Base-by-base conservation (phyloP, 2,113 vertebrate species). In the Tupaia tana region DNA sequence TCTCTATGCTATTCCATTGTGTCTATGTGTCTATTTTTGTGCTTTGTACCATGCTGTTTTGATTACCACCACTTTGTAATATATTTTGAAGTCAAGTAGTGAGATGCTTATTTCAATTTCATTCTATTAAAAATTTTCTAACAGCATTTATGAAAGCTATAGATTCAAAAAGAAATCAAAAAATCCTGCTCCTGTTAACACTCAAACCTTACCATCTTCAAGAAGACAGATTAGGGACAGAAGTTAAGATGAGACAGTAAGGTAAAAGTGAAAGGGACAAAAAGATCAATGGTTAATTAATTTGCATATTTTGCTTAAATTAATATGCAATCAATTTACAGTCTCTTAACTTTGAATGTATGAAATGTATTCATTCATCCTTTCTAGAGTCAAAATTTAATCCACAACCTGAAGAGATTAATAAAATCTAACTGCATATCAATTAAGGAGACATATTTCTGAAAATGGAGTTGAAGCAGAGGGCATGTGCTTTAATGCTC, bases 351-450 rank as follows among this genome's bases (percentile, higher is more conserved):
- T 85, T 84, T 34, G 63, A 83, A 56, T 64, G 12, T 66, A 75
- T 61, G 24, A 10, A 77, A 80, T 63, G 4, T 3, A 89, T 5
- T 84, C 25, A 66, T 43, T 87, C 66, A 69, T 69, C 13, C 71
- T 31, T 74, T 29, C 63, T 43, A 71, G 20, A 70, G 61, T 78
- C 66, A 93, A 93, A 91, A 78, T 86, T 59, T 59, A 93, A 94
- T 61, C 14, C 67, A 71, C 29, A 77, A 27, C 71, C 34, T 56
- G 29, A 79, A 59, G 74, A 64, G 27, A 77, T 64, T 63, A 74
- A 24, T 79, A 93, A 31, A 25, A 59, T 83, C 11, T 71, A 59
- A 63, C 85, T 24, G 7, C 27, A 24, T 19, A 54, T 63, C 9
- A 74, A 66, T 25, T n/a, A 92, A 85, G 25, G 20, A 2, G n/a